Percentiles rank a stretch among this genome's conserved stretches.
Conservation (phyloP, 2,888 invertebrate species). For the Machimus atricapillus region DNA sequence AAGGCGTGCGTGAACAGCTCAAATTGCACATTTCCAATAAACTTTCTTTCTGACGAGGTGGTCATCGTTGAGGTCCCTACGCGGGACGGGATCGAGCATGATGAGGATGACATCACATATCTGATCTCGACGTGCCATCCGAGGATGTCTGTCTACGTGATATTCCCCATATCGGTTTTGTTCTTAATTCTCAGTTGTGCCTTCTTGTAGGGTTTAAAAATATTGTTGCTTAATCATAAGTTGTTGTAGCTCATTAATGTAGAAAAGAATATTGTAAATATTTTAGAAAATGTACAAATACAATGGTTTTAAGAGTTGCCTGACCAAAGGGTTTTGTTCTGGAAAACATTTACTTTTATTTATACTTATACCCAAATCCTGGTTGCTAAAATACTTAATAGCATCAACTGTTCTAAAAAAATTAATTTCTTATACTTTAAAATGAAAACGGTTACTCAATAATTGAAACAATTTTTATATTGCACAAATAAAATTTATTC, state of each 20-base stretch:
- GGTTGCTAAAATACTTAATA: background rate
- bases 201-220: slow-evolving; percentile 70
- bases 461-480: background rate
- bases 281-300: background rate
- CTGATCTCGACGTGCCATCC: slow-evolving; percentile 82
- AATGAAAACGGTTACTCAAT: background rate
- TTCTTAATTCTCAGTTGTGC: slow-evolving; percentile 80
- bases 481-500: background rate
- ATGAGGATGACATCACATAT: slow-evolving; percentile 75
- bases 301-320: background rate
- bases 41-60: slow-evolving; percentile 76
- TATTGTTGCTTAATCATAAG: slow-evolving; percentile 8
- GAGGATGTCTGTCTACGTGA: slow-evolving; percentile 77
- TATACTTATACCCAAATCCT: background rate
- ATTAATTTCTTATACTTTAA: background rate
- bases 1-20: slow-evolving; percentile 79
- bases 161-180: slow-evolving; percentile 80
- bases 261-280: background rate
- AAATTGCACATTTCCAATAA: slow-evolving; percentile 76
- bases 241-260: background rate
- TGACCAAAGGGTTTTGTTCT: background rate
- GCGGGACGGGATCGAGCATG: slow-evolving; percentile 78
- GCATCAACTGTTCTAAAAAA: no score
- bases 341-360: background rate
- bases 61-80: slow-evolving; percentile 87